Evolutionary conservation across 1,140 invertebrate species (phyloP).

Genomic region (Galleria mellonella): DNA sequence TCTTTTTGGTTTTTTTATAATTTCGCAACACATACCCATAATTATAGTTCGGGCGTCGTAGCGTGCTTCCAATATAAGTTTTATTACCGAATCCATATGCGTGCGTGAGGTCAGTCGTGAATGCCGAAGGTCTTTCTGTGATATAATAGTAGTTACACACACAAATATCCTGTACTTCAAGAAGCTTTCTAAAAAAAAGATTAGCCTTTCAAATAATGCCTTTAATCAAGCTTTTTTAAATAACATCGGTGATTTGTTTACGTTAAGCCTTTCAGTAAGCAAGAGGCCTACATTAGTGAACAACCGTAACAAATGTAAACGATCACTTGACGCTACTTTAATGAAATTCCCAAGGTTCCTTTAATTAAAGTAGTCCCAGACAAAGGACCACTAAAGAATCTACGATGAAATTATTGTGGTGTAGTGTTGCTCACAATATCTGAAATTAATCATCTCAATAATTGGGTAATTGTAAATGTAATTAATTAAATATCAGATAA

Average conservation of each 20-base stretch:
- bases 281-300: too few relatives aligned
- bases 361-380: slow-evolving; percentile 16
- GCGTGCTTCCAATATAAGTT: slow-evolving; percentile 20
- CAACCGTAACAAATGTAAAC: background rate
- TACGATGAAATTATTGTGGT: slow-evolving; percentile 1
- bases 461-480: too few relatives aligned
- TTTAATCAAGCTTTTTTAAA: too few relatives aligned
- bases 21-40: too few relatives aligned
- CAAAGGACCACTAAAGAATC: background rate
- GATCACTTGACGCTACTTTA: slow-evolving; percentile 6
- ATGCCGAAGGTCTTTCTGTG: slow-evolving; percentile 11
- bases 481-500: too few relatives aligned
- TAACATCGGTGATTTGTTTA: too few relatives aligned
- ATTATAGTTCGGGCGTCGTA: background rate
- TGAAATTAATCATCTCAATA: background rate
- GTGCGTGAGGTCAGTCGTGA: slow-evolving; percentile 14
- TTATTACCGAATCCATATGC: slow-evolving; percentile 14
- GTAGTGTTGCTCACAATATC: background rate
- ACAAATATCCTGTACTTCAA: too few relatives aligned
- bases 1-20: too few relatives aligned
- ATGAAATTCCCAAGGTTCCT: slow-evolving; percentile 21
- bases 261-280: too few relatives aligned
- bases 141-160: too few relatives aligned
- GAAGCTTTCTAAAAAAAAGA: too few relatives aligned
- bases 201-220: too few relatives aligned